These are phyloP conservation scores for Ctena decussata DNA, from an alignment of 2,888 invertebrate genomes.

Conservation along the genomic window DNA sequence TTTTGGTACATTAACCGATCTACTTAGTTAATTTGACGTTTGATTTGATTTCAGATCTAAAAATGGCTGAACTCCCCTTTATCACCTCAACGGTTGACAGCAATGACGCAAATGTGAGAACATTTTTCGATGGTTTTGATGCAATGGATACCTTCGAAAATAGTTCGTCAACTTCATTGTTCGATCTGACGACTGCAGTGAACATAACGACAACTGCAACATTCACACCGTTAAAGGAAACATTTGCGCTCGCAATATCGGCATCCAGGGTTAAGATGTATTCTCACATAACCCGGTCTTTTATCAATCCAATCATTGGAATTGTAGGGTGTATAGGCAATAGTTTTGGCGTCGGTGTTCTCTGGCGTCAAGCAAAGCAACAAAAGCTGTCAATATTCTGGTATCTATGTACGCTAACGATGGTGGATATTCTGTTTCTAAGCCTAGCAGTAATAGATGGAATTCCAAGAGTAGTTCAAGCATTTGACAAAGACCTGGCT, in stretches of 20 bases:
- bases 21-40: too few relatives aligned
- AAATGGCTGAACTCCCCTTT: too few relatives aligned
- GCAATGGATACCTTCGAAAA: too few relatives aligned
- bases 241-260: neutral
- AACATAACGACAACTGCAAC: too few relatives aligned
- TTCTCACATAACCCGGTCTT: neutral
- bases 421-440: neutral
- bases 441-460: neutral
- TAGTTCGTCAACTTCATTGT: neutral
- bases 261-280: neutral
- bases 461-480: neutral
- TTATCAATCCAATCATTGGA: neutral
- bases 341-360: neutral
- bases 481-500: neutral
- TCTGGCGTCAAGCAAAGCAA: neutral
- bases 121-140: too few relatives aligned
- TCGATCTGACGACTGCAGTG: neutral
- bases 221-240: neutral
- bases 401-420: neutral
- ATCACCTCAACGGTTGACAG: too few relatives aligned
- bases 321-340: neutral
- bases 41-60: too few relatives aligned
- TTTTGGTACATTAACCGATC: too few relatives aligned
- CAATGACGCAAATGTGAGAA: too few relatives aligned
- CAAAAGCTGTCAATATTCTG: neutral